Percentiles rank a stretch among this genome's conserved stretches.
Evolutionary conservation across 2,113 vertebrate genomes (phyloP).

Genomic region (Psammodynastes pulverulentus): DNA sequence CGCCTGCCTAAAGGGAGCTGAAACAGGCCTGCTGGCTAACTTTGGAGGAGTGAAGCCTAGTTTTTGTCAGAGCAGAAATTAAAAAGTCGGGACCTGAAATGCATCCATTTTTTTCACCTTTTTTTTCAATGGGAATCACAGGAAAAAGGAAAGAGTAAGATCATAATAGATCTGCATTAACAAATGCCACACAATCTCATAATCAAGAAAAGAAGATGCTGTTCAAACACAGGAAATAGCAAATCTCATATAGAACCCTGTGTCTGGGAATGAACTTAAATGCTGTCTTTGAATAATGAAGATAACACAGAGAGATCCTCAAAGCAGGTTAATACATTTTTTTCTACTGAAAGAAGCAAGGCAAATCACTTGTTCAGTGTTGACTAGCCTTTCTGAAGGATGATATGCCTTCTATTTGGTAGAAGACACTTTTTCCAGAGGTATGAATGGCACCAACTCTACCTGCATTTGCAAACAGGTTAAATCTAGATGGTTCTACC

Average conservation of each 20-base stretch:
- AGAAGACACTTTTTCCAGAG: neutral
- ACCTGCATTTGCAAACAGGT: neutral
- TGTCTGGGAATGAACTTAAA: neutral
- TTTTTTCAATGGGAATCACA: neutral
- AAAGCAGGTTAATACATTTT: neutral
- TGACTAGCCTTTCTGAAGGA: neutral
- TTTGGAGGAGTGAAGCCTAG: neutral
- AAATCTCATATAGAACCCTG: neutral
- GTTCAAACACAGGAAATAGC: neutral
- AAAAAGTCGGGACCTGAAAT: neutral
- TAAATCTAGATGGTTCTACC: neutral
- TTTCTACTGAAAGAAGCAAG: neutral
- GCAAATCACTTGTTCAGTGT: neutral
- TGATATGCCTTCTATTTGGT: neutral
- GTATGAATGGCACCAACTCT: neutral
- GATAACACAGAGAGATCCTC: neutral
- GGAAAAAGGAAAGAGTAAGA: neutral
- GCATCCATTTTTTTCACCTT: neutral
- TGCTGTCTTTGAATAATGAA: neutral
- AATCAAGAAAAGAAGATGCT: neutral
- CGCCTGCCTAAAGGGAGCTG: neutral
- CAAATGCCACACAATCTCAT: neutral
- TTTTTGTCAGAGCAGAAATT: neutral
- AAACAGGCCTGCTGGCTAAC: neutral
- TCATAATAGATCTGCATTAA: neutral